Conservation (phyloP, 2,797 vertebrate species). For the Molossus molossus region DNA sequence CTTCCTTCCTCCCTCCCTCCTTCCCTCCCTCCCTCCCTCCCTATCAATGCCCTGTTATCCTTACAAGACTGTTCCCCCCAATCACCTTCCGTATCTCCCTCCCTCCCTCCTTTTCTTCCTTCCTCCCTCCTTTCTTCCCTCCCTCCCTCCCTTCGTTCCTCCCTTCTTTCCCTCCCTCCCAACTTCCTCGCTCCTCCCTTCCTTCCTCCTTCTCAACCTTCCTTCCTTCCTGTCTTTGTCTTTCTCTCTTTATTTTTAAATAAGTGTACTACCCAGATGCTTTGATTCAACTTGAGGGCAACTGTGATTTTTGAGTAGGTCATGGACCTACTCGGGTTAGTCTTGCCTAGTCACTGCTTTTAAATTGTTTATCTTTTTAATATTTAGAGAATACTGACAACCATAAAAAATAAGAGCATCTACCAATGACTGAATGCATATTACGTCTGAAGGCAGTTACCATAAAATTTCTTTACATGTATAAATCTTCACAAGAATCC, state of each 20-base stretch:
- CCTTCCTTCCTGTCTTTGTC: not conserved
- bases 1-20: not conserved
- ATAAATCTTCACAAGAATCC: not conserved
- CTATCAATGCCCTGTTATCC: too few relatives aligned
- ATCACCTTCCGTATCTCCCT: too few relatives aligned
- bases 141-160: too few relatives aligned
- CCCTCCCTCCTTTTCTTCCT: rapidly evolving
- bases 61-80: too few relatives aligned
- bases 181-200: too few relatives aligned
- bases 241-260: not conserved
- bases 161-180: too few relatives aligned
- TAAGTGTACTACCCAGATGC: not conserved
- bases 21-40: too few relatives aligned
- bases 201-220: rapidly evolving
- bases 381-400: not conserved
- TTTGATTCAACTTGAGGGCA: not conserved
- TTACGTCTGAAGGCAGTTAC: not conserved
- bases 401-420: not conserved
- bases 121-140: rapidly evolving
- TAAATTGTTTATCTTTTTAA: conserved; percentile 32
- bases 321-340: not conserved
- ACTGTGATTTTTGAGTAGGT: not conserved
- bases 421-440: not conserved
- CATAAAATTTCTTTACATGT: not conserved
- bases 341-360: not conserved